These are phyloP conservation scores for Harpagifer antarcticus DNA, from an alignment of 2,797 vertebrate genomes.

Conservation along the genomic window DNA sequence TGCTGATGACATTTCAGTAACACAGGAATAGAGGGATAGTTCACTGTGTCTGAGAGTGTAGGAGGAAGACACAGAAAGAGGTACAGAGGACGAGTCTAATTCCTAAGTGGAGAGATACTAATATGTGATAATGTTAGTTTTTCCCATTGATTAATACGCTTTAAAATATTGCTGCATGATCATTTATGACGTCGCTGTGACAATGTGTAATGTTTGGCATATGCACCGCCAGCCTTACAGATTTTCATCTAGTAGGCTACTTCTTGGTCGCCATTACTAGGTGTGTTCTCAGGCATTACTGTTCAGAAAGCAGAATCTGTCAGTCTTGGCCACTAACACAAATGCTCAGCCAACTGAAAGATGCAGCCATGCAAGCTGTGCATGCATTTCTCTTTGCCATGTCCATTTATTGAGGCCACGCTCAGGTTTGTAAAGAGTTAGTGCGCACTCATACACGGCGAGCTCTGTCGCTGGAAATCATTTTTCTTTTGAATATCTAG, in stretches of 20 bases:
- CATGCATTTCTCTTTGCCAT: constrained; percentile 34
- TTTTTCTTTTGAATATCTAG: constrained; percentile 37
- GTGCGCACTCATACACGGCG: not conserved
- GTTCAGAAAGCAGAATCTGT: constrained; percentile 41
- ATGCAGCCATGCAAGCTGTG: constrained; percentile 58
- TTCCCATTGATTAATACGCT: constrained; percentile 7
- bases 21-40: constrained; percentile 61
- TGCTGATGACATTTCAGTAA: constrained; percentile 67
- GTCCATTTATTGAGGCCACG: constrained; percentile 29
- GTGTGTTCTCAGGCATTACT: constrained; percentile 42
- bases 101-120: not conserved
- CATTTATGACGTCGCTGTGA: not conserved
- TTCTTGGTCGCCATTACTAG: constrained; percentile 53
- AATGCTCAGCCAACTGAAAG: constrained; percentile 66
- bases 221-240: not conserved
- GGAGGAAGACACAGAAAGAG: constrained; percentile 29
- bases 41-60: constrained; percentile 39
- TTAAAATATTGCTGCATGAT: not conserved
- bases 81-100: not conserved
- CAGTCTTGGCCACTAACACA: constrained; percentile 39
- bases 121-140: not conserved
- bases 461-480: constrained; percentile 10
- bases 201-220: constrained; percentile 9
- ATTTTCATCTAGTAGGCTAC: constrained; percentile 7
- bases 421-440: constrained; percentile 12